Conservation (phyloP, 2,797 vertebrate genomes). For the Sarcophilus harrisii region DNA sequence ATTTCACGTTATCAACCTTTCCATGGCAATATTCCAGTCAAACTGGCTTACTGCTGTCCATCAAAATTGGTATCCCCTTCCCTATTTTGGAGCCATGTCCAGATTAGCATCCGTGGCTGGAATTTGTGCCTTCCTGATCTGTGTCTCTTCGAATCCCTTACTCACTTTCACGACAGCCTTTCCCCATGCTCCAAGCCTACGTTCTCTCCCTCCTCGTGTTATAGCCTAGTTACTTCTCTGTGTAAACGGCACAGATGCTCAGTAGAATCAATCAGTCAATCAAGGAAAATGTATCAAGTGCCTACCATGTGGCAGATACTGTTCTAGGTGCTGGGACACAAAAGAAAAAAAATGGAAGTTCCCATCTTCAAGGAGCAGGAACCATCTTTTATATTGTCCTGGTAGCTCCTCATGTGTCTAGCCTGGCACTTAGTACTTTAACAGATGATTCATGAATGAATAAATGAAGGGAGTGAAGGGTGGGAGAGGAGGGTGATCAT, state of each 20-base stretch:
- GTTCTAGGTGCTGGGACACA: neutral
- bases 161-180: neutral
- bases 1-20: neutral
- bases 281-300: neutral
- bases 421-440: neutral
- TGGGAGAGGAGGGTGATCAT: neutral
- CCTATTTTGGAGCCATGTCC: neutral
- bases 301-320: neutral
- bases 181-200: neutral
- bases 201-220: neutral
- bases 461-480: neutral
- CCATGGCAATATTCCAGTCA: neutral
- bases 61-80: neutral
- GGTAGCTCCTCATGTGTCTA: too few relatives aligned
- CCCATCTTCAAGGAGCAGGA: neutral
- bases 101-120: neutral
- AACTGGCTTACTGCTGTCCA: neutral
- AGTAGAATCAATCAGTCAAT: neutral
- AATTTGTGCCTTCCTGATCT: neutral
- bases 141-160: neutral
- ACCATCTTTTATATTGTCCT: neutral
- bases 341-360: neutral
- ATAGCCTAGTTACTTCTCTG: neutral
- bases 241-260: neutral
- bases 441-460: neutral